A percentile compares a stretch with the other conserved stretches of the same genome.
These are phyloP conservation scores for Barypeithes pellucidus DNA, from an alignment of 2,888 invertebrate species.

Conservation along the genomic window DNA sequence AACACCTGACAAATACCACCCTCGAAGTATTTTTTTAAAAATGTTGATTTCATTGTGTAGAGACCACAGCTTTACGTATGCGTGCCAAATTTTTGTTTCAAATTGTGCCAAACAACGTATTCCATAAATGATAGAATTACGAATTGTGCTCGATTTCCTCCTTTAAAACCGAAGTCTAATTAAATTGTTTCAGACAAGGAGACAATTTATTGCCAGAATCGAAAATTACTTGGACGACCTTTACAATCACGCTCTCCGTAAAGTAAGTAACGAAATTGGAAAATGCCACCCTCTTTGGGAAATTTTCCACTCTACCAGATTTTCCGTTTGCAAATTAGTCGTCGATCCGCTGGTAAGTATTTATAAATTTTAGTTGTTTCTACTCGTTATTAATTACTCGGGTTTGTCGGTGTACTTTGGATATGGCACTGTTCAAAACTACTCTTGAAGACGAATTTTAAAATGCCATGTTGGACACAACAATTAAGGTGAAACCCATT, in stretches of 20 bases:
- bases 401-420: not conserved
- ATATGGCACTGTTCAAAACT: too few relatives aligned
- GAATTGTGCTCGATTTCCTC: not conserved
- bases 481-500: too few relatives aligned
- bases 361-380: constrained; percentile 11
- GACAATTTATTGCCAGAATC: constrained; percentile 57
- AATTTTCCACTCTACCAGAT: constrained; percentile 78
- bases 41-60: too few relatives aligned
- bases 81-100: too few relatives aligned
- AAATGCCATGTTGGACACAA: too few relatives aligned
- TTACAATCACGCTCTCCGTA: constrained; percentile 77
- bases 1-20: too few relatives aligned
- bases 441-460: too few relatives aligned
- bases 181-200: constrained; percentile 56
- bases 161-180: not conserved
- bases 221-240: constrained; percentile 72
- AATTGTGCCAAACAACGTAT: too few relatives aligned
- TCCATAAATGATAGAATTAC: not conserved
- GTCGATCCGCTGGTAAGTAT: constrained; percentile 77
- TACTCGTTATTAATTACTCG: not conserved
- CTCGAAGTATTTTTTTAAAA: too few relatives aligned
- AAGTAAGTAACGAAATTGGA: constrained; percentile 78
- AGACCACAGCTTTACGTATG: too few relatives aligned
- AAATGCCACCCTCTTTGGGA: constrained; percentile 83
- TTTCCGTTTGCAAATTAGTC: constrained; percentile 77